Evolutionary conservation across 2,797 vertebrate genomes (phyloP), one percentile per base, ranked within the genome.

Genomic region (Darevskia mixta): DNA sequence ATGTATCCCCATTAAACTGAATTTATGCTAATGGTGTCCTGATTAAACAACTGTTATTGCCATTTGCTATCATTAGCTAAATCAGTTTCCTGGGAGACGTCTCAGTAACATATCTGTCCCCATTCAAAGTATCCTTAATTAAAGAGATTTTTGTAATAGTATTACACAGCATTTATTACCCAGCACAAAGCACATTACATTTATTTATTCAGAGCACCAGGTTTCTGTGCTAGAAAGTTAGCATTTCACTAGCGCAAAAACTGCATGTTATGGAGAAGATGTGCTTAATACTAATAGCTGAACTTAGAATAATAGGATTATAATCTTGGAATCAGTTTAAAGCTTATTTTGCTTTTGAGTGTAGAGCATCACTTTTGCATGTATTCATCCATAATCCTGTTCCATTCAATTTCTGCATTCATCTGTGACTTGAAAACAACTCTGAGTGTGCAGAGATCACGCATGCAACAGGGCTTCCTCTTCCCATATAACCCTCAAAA

Each of bases 51-150:
- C 27, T 71, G 55, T 89, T 89, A 86, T 32, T 85, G 41, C 83
- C 79, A 55, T 90, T 93, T 71, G 0, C 0, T 89, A 5, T 75
- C 17, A 5, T 85, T 88, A 89, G 67, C 83, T 89, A 80, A 87
- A 92, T 92, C 88, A 49, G 66, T 91, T 94, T 95, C 45, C 83
- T 82, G 85, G 29, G 82, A 76, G 82, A 87, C 9, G 11, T 58
- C n/a, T 66, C 85, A 89, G 83, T 76, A 82, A 89, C 87, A 49
- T 66, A 69, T 13, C 77, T 85, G 75, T 83, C 85, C n/a, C 29
- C 6, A 66, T 88, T 87, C 1, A 7, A 15, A 2, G 0, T 77
- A 64, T 90, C 38, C 32, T n/a, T 66, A 75, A 49, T 91, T 89
- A 89, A 71, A n/a, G 83, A 79, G 43, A 80, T 29, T 85, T 93